phyloP scores from a whole-genome alignment of 2,888 invertebrate species.

The Oxycera nigricornis region DNA sequence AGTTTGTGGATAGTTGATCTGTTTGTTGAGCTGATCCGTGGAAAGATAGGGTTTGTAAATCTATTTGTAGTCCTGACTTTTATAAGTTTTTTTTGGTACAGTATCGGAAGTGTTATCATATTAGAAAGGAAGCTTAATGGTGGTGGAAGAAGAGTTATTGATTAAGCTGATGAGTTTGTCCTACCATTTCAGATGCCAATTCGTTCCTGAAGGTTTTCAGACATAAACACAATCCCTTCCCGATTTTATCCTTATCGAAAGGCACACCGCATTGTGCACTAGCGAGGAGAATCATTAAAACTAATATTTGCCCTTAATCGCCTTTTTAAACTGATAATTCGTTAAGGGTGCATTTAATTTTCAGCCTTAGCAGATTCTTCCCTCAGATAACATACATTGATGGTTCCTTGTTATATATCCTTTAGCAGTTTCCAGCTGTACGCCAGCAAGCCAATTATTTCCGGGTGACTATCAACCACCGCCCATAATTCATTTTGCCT shows the following conservation, averaged over 20 bases:
- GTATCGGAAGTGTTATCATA: no score
- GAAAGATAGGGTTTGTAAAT: background rate
- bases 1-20: background rate
- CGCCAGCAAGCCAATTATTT: constrained; percentile 17
- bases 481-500: background rate
- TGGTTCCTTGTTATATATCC: constrained; percentile 29
- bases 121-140: no score
- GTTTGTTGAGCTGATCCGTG: background rate
- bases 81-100: no score
- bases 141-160: no score
- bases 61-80: background rate
- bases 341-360: constrained; percentile 47
- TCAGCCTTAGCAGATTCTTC: constrained; percentile 45
- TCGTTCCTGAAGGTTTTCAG: no score
- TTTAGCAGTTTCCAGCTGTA: background rate
- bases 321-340: background rate
- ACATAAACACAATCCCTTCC: no score
- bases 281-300: no score
- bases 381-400: background rate
- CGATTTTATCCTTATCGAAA: no score
- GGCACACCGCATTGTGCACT: no score
- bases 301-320: background rate
- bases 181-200: no score
- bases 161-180: no score
- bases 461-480: constrained; percentile 5